Evolutionary conservation across 2,888 invertebrate genomes (phyloP).

Genomic region (Hymenopus coronatus): DNA sequence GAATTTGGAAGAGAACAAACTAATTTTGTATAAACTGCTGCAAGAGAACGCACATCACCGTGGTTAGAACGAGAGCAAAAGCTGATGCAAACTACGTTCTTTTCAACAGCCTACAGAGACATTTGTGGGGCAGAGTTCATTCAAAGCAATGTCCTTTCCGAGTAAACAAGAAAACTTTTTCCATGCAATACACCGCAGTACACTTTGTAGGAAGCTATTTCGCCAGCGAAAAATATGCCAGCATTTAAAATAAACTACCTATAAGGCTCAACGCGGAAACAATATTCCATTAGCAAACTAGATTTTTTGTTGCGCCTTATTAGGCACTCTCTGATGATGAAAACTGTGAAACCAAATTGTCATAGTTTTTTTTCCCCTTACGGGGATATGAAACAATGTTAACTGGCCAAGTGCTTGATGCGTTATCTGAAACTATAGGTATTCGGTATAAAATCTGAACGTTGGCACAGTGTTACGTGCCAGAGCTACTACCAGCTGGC

Average conservation of each 20-base stretch:
- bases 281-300: no score
- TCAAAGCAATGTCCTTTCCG: neutral
- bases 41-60: neutral
- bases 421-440: no score
- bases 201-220: neutral
- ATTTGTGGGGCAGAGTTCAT: neutral
- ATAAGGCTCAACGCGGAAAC: neutral
- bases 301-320: no score
- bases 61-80: neutral
- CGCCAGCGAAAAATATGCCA: neutral
- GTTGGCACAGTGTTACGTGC: no score
- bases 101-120: neutral
- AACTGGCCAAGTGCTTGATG: no score
- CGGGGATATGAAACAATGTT: no score
- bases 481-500: no score
- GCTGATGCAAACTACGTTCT: neutral
- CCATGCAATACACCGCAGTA: neutral
- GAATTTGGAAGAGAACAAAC: neutral
- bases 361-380: no score
- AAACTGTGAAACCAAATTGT: no score
- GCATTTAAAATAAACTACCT: neutral
- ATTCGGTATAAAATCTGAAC: no score
- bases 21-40: neutral
- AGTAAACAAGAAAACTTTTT: neutral
- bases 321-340: no score